Evolutionary conservation across 2,113 vertebrate genomes (phyloP).

Genomic region (Octodon degus): DNA sequence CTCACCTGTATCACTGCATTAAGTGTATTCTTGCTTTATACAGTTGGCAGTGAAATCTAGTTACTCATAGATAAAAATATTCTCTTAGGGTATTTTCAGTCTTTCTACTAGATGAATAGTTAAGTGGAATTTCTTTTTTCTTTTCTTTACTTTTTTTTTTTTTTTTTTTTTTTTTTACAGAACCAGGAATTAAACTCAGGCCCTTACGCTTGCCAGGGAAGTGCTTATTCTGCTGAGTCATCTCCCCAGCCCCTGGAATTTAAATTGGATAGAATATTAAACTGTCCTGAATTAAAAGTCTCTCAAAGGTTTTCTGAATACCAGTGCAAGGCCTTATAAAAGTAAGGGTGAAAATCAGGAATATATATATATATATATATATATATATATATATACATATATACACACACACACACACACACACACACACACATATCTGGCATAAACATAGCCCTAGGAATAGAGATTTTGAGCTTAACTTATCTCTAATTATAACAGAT

Average conservation of each 20-base stretch:
- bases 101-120: conserved; percentile 21
- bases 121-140: neutral
- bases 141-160: too few species aligned
- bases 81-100: neutral
- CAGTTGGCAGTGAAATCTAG: neutral
- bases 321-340: neutral
- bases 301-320: neutral
- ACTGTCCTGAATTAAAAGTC: conserved; percentile 20
- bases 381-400: too few species aligned
- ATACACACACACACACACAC: too few species aligned
- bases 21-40: neutral
- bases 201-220: too few species aligned
- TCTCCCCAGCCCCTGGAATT: neutral
- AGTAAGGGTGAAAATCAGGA: neutral
- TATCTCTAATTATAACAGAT: neutral
- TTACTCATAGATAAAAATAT: neutral
- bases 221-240: too few species aligned
- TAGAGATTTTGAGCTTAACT: neutral
- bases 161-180: too few species aligned
- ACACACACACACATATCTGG: neutral
- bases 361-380: neutral
- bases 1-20: neutral
- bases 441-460: neutral
- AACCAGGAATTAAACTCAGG: too few species aligned
- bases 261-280: conserved; percentile 35